Evolutionary conservation across 37 sponge, comb jelly and placozoan genomes (phyloP), one percentile per base, ranked within the genome.

Genomic region (Ephydatia muelleri): DNA sequence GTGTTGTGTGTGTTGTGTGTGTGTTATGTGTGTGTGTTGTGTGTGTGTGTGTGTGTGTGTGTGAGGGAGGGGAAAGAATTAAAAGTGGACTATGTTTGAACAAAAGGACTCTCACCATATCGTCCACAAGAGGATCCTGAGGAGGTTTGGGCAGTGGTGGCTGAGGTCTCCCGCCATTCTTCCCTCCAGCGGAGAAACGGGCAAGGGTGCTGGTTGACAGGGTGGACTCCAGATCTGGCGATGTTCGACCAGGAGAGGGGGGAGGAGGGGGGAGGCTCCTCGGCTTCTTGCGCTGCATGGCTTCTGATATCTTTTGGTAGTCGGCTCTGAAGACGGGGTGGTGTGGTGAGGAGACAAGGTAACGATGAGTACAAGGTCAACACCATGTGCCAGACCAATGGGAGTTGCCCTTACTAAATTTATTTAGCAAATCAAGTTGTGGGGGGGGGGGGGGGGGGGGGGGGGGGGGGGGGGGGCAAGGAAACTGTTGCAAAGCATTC

Each of bases 231-330:
- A 76, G 19, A 14, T 57, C 57, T 57, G 57, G n/a, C n/a, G n/a
- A 57, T 5, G 57, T 11, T 21, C 57, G 16, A 21, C 57, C 16
- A 1, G 57, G 57, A 57, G 57, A 49, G 40, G 72, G 67, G 22
- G 82, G 82, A 30, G 69, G 83, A 28, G 38, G 72, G 12, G 72
- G 57, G 22, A 68, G 69, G 23, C 75, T 67, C 23, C 65, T 80
- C 25, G 74, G 64, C n/a, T 66, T 40, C 79, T 80, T 74, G 34
- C 37, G 35, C 34, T 36, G 77, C 0, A 85, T 73, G 33, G 73
- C 73, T 70, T 89, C 80, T 66, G 90, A 84, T 65, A 89, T 89
- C 33, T 80, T 74, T 49, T 84, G 76, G 65, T 89, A 89, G 80
- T 89, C 90, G 26, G 85, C 29, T 30, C 85, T 84, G n/a, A 9